Evolutionary conservation across 1,140 invertebrate genomes (phyloP).

Genomic region (Drosophila ficusphila): DNA sequence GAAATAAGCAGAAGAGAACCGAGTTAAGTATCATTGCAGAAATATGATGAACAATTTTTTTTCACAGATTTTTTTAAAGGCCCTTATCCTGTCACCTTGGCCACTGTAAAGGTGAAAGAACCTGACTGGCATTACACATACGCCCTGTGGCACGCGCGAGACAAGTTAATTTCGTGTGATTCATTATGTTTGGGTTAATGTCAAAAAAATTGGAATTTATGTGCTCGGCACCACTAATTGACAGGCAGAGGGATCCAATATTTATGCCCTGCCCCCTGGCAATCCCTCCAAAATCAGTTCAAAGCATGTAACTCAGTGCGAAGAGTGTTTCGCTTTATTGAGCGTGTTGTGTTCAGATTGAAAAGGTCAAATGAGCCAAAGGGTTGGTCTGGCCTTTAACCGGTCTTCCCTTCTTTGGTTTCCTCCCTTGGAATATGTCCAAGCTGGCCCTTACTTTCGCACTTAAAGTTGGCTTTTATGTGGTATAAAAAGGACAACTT

Average conservation of each 20-base stretch:
- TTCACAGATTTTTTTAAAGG: background rate
- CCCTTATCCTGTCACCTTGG: constrained; percentile 12
- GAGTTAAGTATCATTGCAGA: background rate
- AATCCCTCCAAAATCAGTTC: constrained; percentile 33
- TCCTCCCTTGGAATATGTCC: background rate
- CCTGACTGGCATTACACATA: constrained; percentile 10
- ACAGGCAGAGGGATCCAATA: constrained; percentile 40
- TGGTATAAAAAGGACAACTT: constrained; percentile 47
- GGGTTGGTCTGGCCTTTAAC: constrained; percentile 31
- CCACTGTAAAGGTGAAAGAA: constrained; percentile 10
- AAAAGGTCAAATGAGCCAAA: constrained; percentile 49
- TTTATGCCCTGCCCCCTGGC: background rate
- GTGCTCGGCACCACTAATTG: constrained; percentile 41
- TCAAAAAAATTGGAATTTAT: constrained; percentile 58
- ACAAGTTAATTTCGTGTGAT: constrained; percentile 51
- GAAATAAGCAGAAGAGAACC: too few species aligned
- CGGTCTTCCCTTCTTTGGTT: background rate
- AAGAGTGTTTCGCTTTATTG: constrained; percentile 42
- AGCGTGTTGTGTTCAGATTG: constrained; percentile 38
- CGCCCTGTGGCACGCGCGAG: constrained; percentile 33
- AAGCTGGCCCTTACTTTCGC: constrained; percentile 25
- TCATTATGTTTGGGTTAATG: constrained; percentile 48
- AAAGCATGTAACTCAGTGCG: constrained; percentile 16
- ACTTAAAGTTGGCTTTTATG: constrained; percentile 44
- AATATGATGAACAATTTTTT: background rate